These are phyloP conservation scores for Glandiceps talaboti DNA, from an alignment of 53 echinoderm and acorn worm species.

Conservation along the genomic window DNA sequence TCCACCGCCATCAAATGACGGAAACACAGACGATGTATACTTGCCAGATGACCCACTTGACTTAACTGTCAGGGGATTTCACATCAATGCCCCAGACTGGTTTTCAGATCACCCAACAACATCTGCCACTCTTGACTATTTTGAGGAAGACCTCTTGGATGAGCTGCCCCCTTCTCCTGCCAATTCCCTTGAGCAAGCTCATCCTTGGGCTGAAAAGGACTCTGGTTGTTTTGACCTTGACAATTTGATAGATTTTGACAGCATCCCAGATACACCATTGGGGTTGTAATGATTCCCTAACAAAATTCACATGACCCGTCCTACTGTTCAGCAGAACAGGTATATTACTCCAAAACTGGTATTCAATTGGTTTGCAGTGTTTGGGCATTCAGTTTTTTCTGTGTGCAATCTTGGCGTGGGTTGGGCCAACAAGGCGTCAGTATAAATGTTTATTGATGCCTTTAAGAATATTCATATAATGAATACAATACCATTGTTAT, in stretches of 20 bases:
- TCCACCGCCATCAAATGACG: slow-evolving; percentile 57
- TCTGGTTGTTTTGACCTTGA: slow-evolving; percentile 24
- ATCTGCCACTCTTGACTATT: slow-evolving; percentile 3
- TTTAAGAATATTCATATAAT: too few relatives aligned
- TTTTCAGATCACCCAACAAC: slow-evolving; percentile 49
- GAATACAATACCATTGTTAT: too few relatives aligned
- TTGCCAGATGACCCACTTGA: slow-evolving; percentile 32
- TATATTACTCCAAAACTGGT: too few relatives aligned
- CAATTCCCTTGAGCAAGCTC: slow-evolving; percentile 47
- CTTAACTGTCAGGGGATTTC: slow-evolving; percentile 62
- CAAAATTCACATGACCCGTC: too few relatives aligned
- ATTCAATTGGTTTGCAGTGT: too few relatives aligned
- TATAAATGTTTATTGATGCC: too few relatives aligned
- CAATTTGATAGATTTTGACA: slow-evolving; percentile 50
- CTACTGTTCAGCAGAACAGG: too few relatives aligned
- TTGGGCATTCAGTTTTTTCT: too few relatives aligned
- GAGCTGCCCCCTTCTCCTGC: slow-evolving; percentile 77
- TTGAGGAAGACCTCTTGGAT: slow-evolving; percentile 22
- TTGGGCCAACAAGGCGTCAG: too few relatives aligned
- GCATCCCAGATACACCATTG: slow-evolving; percentile 16
- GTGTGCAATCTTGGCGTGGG: too few relatives aligned
- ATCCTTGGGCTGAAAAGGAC: slow-evolving; percentile 79
- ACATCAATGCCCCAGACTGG: slow-evolving; percentile 67
- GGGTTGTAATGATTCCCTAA: too few relatives aligned
- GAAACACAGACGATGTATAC: slow-evolving; percentile 16